phyloP scores from a whole-genome alignment of 1,140 invertebrate genomes.

The Ostrea denselamellosa region DNA sequence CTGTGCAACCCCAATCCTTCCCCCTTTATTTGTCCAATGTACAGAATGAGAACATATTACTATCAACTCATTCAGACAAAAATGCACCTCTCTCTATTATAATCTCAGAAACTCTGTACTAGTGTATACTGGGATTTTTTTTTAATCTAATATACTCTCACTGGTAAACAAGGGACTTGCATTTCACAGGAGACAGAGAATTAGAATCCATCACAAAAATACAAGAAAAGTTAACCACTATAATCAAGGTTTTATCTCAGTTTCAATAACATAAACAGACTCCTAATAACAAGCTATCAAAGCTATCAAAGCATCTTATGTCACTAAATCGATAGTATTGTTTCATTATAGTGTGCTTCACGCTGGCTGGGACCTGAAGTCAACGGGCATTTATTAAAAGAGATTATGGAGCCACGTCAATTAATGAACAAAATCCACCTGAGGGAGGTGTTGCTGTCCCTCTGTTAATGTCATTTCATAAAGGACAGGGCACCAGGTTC shows the following conservation, averaged over 20 bases:
- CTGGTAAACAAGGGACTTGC: neutral
- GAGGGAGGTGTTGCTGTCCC: neutral
- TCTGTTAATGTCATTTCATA: neutral
- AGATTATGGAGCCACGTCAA: neutral
- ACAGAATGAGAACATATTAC: too few relatives aligned
- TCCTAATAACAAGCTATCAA: neutral
- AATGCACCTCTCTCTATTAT: too few relatives aligned
- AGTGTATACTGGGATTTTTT: neutral
- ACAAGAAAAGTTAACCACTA: neutral
- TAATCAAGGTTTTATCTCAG: constrained; percentile 1
- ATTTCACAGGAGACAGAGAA: neutral
- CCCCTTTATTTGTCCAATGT: too few relatives aligned
- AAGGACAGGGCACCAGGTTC: neutral
- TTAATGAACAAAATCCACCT: neutral
- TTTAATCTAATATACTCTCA: neutral
- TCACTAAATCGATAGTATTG: constrained; percentile 3
- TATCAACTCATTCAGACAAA: too few relatives aligned
- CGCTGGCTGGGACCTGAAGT: neutral
- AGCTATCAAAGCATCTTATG: neutral
- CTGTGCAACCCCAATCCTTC: too few relatives aligned
- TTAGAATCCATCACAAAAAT: neutral
- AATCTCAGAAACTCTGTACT: neutral
- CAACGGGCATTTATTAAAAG: neutral
- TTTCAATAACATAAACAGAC: constrained; percentile 26
- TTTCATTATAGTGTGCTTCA: neutral